A percentile compares a stretch with the other conserved stretches of the same genome.
Evolutionary conservation across 2,797 vertebrate genomes (phyloP).

Genomic region (Echeneis naucrates): DNA sequence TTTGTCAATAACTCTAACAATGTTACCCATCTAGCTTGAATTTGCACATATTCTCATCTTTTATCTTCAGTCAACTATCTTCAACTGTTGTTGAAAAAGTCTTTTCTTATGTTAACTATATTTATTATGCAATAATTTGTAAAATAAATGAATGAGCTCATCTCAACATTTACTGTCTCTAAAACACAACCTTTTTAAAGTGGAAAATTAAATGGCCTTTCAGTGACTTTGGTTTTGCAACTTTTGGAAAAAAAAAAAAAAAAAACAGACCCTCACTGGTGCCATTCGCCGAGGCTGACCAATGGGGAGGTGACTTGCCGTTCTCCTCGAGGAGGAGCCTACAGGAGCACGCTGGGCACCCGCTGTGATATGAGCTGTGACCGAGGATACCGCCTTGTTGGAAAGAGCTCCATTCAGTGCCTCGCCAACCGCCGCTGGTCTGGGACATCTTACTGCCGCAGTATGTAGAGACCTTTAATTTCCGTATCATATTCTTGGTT

Average conservation of each 20-base stretch:
- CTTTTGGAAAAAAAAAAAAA: too few species aligned
- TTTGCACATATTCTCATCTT: background rate
- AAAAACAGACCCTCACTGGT: conserved; percentile 91
- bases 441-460: conserved; percentile 88
- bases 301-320: conserved; percentile 91
- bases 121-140: background rate
- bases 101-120: background rate
- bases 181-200: too few species aligned
- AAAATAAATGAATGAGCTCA: too few species aligned
- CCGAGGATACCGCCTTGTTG: conserved; percentile 89
- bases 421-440: conserved; percentile 92
- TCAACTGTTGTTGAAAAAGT: background rate
- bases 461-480: conserved; percentile 81
- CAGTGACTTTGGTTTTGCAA: background rate
- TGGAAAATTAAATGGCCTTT: too few species aligned
- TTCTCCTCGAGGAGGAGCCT: conserved; percentile 86
- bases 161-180: too few species aligned
- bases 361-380: conserved; percentile 91
- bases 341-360: conserved; percentile 90
- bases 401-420: conserved; percentile 87
- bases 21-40: too few species aligned
- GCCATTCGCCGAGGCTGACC: conserved; percentile 86
- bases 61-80: background rate
- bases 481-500: background rate
- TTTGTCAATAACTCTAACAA: too few species aligned